A percentile compares a stretch with the other conserved stretches of the same genome.
These are phyloP conservation scores for Pomatostomus ruficeps DNA, from an alignment of 2,113 vertebrate genomes.

Conservation along the genomic window DNA sequence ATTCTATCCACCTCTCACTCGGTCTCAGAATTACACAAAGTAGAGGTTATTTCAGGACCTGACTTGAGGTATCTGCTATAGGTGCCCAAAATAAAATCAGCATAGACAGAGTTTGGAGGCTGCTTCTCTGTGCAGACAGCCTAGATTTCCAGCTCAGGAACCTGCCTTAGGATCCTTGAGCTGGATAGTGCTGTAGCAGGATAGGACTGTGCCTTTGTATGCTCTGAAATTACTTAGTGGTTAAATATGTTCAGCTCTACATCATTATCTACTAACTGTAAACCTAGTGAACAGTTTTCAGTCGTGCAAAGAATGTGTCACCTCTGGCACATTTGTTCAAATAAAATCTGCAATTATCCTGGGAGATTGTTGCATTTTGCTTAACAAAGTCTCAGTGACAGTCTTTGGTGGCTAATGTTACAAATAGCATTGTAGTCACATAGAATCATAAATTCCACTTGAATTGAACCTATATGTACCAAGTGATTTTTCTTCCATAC, in stretches of 20 bases:
- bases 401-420: not conserved
- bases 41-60: not conserved
- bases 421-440: not conserved
- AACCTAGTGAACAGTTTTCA: not conserved
- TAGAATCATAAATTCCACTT: not conserved
- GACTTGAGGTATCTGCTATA: not conserved
- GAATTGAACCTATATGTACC: not conserved
- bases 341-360: not conserved
- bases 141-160: not conserved
- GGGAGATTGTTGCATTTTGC: not conserved
- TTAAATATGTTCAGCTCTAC: not conserved
- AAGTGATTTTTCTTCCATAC: not conserved
- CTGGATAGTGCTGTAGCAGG: not conserved
- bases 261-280: not conserved
- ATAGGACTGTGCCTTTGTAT: not conserved
- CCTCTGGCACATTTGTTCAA: not conserved
- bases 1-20: not conserved
- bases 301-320: rapidly evolving
- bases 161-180: not conserved
- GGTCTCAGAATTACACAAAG: not conserved
- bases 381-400: not conserved
- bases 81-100: not conserved
- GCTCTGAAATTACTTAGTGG: not conserved
- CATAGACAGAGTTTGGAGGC: not conserved
- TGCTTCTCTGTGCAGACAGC: not conserved